These are phyloP conservation scores for Melanostigma gelatinosum DNA, from an alignment of 2,113 vertebrate species.

Conservation along the genomic window DNA sequence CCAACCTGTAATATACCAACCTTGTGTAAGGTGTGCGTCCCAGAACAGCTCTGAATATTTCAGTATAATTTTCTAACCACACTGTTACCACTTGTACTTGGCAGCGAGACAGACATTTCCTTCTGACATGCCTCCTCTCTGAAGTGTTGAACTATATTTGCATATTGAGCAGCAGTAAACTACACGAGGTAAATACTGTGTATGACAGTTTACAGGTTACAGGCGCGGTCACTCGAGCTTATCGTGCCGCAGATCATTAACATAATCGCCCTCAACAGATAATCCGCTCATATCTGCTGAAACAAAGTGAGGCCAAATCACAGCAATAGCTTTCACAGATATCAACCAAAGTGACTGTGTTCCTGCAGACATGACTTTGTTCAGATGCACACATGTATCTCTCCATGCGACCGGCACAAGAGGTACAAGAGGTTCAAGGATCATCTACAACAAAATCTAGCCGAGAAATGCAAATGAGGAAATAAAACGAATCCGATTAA, in stretches of 20 bases:
- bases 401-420: background rate
- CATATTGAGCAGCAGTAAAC: background rate
- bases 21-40: background rate
- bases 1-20: conserved; percentile 8
- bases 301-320: conserved; percentile 19
- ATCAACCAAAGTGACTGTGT: background rate
- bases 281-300: conserved; percentile 26
- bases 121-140: background rate
- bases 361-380: background rate
- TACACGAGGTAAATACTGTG: conserved; percentile 4
- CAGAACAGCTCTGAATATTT: background rate
- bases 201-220: conserved; percentile 14
- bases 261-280: conserved; percentile 25
- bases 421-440: background rate
- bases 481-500: conserved; percentile 24
- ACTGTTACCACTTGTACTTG: background rate
- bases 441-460: background rate
- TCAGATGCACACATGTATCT: background rate
- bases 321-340: conserved; percentile 1
- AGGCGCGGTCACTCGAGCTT: background rate
- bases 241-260: conserved; percentile 41
- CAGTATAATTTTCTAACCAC: background rate
- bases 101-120: background rate
- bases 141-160: background rate
- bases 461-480: background rate